Evolutionary conservation across 2,113 vertebrate species (phyloP).

Genomic region (Urocitellus parryii): DNA sequence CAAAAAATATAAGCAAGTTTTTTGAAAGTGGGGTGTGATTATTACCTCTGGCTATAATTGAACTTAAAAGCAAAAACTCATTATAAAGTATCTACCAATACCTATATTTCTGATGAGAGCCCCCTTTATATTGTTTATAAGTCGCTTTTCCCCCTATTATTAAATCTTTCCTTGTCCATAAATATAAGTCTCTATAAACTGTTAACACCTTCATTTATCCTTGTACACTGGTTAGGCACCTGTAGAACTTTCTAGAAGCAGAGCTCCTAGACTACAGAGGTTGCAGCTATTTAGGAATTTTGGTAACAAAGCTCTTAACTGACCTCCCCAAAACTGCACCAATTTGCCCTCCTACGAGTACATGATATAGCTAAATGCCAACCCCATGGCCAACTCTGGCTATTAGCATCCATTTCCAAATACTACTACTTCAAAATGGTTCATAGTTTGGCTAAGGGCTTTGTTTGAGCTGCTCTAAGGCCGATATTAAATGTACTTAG

Average conservation of each 20-base stretch:
- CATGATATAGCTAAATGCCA: no score
- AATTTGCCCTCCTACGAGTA: neutral
- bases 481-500: neutral
- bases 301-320: neutral
- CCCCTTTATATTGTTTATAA: neutral
- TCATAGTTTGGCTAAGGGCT: neutral
- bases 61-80: neutral
- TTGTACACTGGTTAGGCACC: neutral
- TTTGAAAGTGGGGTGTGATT: neutral
- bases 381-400: neutral
- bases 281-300: neutral
- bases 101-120: neutral
- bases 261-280: neutral
- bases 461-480: neutral
- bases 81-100: neutral
- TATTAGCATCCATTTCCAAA: neutral
- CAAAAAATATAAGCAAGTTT: neutral
- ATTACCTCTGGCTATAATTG: conserved; percentile 4
- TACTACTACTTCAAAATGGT: neutral
- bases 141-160: neutral
- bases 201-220: neutral
- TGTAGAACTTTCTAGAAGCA: neutral
- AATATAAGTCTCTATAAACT: neutral
- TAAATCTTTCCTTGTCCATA: neutral
- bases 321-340: neutral